A percentile compares a stretch with the other conserved stretches of the same genome.
These are phyloP conservation scores for Clarias batrachus DNA, from an alignment of 2,113 vertebrate genomes.

Conservation along the genomic window DNA sequence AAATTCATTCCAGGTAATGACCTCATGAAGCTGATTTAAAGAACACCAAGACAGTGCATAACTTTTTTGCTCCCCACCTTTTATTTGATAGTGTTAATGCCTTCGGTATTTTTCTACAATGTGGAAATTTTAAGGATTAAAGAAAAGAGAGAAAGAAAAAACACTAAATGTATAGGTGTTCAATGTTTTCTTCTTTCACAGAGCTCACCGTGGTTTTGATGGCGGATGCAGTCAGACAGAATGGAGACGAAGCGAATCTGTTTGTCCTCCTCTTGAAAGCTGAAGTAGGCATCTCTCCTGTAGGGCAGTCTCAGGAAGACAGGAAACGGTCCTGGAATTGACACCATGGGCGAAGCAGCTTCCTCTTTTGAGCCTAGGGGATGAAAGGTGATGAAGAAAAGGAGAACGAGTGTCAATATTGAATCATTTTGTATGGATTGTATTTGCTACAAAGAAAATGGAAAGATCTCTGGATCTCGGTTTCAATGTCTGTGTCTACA, in stretches of 20 bases:
- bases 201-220: slow-evolving; percentile 79
- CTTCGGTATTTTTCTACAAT: too few relatives aligned
- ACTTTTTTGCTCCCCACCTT: too few relatives aligned
- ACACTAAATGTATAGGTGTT: too few relatives aligned
- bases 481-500: not conserved
- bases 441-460: not conserved
- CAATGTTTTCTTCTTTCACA: not conserved
- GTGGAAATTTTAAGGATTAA: too few relatives aligned
- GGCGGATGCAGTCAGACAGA: slow-evolving; percentile 81
- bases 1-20: too few relatives aligned
- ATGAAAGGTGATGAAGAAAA: not conserved
- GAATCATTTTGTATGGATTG: not conserved
- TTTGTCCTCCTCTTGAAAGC: slow-evolving; percentile 70
- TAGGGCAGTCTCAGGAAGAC: slow-evolving; percentile 86
- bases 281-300: slow-evolving; percentile 77
- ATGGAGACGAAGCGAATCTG: slow-evolving; percentile 72
- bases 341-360: slow-evolving; percentile 61
- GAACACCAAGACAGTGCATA: too few relatives aligned
- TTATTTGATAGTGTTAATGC: too few relatives aligned
- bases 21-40: too few relatives aligned
- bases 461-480: not conserved
- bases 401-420: not conserved
- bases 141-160: too few relatives aligned
- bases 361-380: slow-evolving; percentile 73
- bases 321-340: slow-evolving; percentile 72